Conservation (phyloP, 2,797 vertebrate genomes). For the Pangasius larnaudii region DNA sequence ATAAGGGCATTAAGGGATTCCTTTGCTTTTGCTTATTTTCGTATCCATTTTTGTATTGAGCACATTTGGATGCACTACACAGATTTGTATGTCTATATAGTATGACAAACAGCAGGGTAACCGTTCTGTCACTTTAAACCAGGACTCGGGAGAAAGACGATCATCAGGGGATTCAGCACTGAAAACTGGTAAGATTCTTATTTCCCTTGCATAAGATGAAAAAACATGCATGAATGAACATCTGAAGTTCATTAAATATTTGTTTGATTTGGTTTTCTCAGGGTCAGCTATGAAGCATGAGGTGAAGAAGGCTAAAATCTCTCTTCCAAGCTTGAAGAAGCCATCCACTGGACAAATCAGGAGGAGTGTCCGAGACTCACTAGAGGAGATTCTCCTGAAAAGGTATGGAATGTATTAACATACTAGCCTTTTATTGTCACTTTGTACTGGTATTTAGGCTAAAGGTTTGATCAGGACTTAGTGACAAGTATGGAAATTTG, state of each 20-base stretch:
- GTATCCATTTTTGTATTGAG: background rate
- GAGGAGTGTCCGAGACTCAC: slow-evolving; percentile 91
- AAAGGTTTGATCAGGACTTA: background rate
- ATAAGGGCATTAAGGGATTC: background rate
- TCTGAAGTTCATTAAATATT: background rate
- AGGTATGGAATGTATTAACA: slow-evolving; percentile 74
- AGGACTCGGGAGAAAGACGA: slow-evolving; percentile 85
- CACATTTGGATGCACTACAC: background rate
- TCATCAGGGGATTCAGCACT: slow-evolving; percentile 73
- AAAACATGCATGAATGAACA: too few relatives aligned
- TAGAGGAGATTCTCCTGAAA: slow-evolving; percentile 94
- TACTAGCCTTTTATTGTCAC: background rate
- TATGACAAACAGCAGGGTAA: background rate
- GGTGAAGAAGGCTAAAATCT: slow-evolving; percentile 81
- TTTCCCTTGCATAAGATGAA: background rate
- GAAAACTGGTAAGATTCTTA: slow-evolving; percentile 78
- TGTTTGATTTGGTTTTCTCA: slow-evolving; percentile 57
- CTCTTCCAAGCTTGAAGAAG: slow-evolving; percentile 81
- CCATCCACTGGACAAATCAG: slow-evolving; percentile 95
- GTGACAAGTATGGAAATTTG: background rate
- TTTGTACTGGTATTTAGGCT: background rate
- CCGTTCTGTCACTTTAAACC: slow-evolving; percentile 4
- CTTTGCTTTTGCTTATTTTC: background rate
- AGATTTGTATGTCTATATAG: background rate
- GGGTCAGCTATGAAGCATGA: slow-evolving; percentile 83